A percentile compares a stretch with the other conserved stretches of the same genome.
Conservation (phyloP, 1,140 invertebrate species). For the Leptopilina boulardi region DNA sequence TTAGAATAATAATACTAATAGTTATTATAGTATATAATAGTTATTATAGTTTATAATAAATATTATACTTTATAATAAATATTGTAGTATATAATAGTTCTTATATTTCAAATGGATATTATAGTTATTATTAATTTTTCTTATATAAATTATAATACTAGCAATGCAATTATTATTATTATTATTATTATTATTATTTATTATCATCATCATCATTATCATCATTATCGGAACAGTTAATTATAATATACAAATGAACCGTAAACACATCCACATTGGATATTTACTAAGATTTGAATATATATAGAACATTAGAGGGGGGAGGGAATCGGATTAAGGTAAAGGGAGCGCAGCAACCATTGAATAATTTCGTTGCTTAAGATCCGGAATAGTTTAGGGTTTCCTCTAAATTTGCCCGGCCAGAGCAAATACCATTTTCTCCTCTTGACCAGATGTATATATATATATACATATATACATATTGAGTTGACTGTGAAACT, state of each 20-base stretch:
- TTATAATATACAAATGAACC: neutral
- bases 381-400: conserved; percentile 3
- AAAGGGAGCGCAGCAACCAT: neutral
- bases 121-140: too few species aligned
- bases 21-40: too few species aligned
- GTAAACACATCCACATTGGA: neutral
- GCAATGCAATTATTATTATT: too few species aligned
- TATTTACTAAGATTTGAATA: neutral
- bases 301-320: neutral
- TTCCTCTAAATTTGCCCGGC: neutral
- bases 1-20: too few species aligned
- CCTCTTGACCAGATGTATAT: neutral
- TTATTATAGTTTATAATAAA: too few species aligned
- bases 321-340: neutral
- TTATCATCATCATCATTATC: too few species aligned
- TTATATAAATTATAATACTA: too few species aligned
- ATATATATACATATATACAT: neutral
- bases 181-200: too few species aligned
- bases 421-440: neutral
- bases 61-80: too few species aligned
- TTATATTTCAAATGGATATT: too few species aligned
- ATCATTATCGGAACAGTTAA: neutral
- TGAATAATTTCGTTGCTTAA: conserved; percentile 14
- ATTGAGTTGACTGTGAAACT: neutral
- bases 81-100: too few species aligned